phyloP scores from a whole-genome alignment of 2,797 vertebrate genomes.

The Trematomus bernacchii region DNA sequence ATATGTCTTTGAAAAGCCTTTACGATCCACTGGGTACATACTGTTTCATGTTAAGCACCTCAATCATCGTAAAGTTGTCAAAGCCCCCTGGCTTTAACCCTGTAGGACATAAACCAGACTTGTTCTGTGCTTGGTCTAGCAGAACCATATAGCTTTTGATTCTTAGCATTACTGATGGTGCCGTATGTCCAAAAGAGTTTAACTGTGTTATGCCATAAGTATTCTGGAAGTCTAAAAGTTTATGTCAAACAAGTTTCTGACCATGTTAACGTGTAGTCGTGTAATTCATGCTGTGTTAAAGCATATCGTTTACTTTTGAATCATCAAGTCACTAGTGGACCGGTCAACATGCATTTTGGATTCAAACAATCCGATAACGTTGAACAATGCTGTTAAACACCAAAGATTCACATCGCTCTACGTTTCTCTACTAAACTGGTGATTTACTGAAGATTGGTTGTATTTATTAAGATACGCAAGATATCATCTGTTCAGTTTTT shows the following conservation, averaged over 20 bases:
- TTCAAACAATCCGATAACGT: no score
- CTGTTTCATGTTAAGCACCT: neutral
- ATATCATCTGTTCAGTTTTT: neutral
- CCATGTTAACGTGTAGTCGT: no score
- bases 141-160: neutral
- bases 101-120: slow-evolving; percentile 21
- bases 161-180: neutral
- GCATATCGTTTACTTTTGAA: no score
- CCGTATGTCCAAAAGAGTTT: no score
- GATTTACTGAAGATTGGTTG: neutral
- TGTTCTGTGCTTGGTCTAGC: neutral
- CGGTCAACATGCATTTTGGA: neutral
- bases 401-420: neutral
- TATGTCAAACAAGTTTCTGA: no score
- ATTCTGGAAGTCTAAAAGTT: no score
- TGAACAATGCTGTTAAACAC: neutral
- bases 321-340: no score
- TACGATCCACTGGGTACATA: neutral
- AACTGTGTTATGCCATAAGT: no score
- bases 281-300: no score
- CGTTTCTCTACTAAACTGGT: neutral
- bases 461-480: slow-evolving; percentile 4
- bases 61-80: neutral
- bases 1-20: neutral
- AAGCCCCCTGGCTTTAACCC: neutral